Conservation (phyloP, 1,140 invertebrate genomes). For the Tetragonula clypearis region DNA sequence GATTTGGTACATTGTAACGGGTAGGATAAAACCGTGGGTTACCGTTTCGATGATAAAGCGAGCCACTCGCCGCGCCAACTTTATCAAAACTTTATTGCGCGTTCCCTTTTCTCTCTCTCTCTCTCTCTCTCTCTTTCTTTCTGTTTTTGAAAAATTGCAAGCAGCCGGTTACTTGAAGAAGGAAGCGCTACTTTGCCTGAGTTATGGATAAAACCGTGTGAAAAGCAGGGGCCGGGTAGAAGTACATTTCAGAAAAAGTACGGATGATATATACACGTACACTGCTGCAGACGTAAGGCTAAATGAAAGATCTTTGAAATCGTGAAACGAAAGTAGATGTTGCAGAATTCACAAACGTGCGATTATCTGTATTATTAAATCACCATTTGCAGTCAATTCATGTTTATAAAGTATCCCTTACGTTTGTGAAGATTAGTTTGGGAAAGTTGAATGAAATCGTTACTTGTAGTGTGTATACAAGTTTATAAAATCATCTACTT, state of each 20-base stretch:
- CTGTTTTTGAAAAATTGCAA: conserved; percentile 1
- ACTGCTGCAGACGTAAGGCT: neutral
- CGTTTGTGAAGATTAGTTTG: too few relatives aligned
- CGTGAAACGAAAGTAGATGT: neutral
- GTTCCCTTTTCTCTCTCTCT: neutral
- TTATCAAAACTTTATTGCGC: conserved; percentile 49
- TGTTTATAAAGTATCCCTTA: neutral
- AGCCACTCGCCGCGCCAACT: conserved; percentile 15
- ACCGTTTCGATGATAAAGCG: conserved; percentile 39
- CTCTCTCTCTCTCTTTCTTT: too few relatives aligned
- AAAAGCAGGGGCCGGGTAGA: too few relatives aligned
- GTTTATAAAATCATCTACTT: too few relatives aligned
- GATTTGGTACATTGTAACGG: conserved; percentile 36
- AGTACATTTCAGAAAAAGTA: neutral
- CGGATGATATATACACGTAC: neutral
- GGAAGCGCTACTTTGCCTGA: conserved; percentile 7
- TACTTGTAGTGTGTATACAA: too few relatives aligned
- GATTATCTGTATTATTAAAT: neutral
- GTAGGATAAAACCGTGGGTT: conserved; percentile 33
- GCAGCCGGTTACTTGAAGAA: neutral
- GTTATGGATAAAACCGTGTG: neutral
- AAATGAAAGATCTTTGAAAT: neutral
- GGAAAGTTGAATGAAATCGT: too few relatives aligned
- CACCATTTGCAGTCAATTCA: neutral
- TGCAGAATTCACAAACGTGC: too few relatives aligned